These are phyloP conservation scores for Dolichoris vasculosae DNA, from an alignment of 1,140 invertebrate species.

Conservation along the genomic window DNA sequence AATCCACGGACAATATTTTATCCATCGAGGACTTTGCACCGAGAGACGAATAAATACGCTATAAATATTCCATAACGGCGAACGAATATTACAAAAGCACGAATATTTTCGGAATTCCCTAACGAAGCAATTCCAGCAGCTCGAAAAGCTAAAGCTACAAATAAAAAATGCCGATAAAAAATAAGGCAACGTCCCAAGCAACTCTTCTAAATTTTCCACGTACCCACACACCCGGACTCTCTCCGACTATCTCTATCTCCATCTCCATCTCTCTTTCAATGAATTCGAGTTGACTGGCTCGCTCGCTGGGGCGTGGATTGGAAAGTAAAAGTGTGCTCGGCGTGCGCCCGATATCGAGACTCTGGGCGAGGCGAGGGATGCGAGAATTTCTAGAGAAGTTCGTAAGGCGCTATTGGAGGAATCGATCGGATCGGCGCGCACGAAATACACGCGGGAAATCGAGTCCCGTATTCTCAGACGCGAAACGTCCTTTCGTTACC, in stretches of 20 bases:
- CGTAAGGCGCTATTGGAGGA: not conserved
- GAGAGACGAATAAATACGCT: too few species aligned
- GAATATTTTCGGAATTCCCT: not conserved
- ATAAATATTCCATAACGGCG: too few species aligned
- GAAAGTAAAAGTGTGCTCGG: conserved; percentile 56
- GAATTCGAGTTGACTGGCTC: not conserved
- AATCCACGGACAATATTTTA: too few species aligned
- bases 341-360: conserved; percentile 31
- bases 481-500: not conserved
- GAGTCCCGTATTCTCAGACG: not conserved
- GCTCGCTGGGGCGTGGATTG: conserved; percentile 39
- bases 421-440: not conserved
- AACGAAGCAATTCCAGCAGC: not conserved
- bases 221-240: too few species aligned
- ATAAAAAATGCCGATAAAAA: not conserved
- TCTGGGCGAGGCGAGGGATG: conserved; percentile 29
- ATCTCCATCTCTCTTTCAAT: not conserved
- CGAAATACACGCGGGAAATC: not conserved
- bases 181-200: not conserved
- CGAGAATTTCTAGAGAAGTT: not conserved
- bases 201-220: not conserved
- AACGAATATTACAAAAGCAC: too few species aligned
- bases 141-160: not conserved
- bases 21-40: too few species aligned
- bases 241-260: too few species aligned